A percentile compares a stretch with the other conserved stretches of the same genome.
Evolutionary conservation across 2,888 invertebrate species (phyloP).

Genomic region (Pachliopta kotzebuea): DNA sequence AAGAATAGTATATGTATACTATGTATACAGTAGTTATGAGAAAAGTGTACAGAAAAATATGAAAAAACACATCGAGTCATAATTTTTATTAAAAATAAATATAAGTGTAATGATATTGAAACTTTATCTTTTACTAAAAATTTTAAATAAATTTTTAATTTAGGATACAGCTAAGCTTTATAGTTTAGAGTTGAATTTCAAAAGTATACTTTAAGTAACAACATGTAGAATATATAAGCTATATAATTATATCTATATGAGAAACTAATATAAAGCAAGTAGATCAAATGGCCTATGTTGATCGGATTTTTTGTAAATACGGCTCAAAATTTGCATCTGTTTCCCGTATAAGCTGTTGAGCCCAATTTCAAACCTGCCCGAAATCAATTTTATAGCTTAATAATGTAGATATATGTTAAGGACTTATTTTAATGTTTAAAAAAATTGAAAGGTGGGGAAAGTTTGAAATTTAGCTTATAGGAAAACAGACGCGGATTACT

Average conservation of each 20-base stretch:
- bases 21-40: too few species aligned
- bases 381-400: background rate
- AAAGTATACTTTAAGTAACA: background rate
- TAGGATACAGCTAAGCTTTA: too few species aligned
- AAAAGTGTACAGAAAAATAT: too few species aligned
- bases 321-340: conserved; percentile 6
- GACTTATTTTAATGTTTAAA: too few species aligned
- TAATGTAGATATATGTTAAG: too few species aligned
- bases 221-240: conserved; percentile 5
- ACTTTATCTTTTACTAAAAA: too few species aligned
- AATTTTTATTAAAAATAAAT: too few species aligned
- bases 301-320: background rate
- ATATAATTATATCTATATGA: background rate
- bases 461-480: conserved; percentile 29
- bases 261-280: conserved; percentile 14
- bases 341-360: conserved; percentile 24
- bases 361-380: conserved; percentile 26
- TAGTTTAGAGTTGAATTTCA: background rate
- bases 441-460: conserved; percentile 9
- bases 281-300: conserved; percentile 19
- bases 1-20: too few species aligned
- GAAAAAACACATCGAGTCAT: too few species aligned
- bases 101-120: too few species aligned
- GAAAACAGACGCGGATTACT: conserved; percentile 4
- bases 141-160: too few species aligned